These are phyloP conservation scores for Pseudomyrmex flavicornis DNA, from an alignment of 1,140 invertebrate species.

Conservation along the genomic window DNA sequence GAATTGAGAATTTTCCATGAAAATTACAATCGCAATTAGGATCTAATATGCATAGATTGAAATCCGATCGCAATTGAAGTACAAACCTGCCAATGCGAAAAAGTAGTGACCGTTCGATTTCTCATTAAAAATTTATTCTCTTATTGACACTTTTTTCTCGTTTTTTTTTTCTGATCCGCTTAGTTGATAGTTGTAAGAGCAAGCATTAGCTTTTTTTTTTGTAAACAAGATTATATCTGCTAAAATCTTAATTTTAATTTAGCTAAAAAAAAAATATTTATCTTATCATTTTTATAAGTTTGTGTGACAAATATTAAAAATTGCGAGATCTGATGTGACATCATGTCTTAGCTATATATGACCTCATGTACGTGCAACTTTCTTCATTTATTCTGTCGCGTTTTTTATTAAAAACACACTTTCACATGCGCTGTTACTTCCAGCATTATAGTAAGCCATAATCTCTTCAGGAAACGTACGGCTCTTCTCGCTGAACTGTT, in stretches of 20 bases:
- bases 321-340: not conserved
- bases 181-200: not conserved
- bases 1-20: slow-evolving; percentile 61
- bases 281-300: not conserved
- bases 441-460: slow-evolving; percentile 5
- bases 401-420: not conserved
- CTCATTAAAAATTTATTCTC: not conserved
- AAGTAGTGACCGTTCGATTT: not conserved
- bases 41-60: slow-evolving; percentile 66
- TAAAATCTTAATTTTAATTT: slow-evolving; percentile 20
- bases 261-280: not conserved
- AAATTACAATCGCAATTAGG: slow-evolving; percentile 70
- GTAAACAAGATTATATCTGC: slow-evolving; percentile 18
- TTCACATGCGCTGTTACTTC: not conserved
- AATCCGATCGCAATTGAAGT: slow-evolving; percentile 51
- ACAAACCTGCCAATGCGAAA: slow-evolving; percentile 10
- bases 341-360: too few relatives aligned
- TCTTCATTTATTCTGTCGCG: not conserved
- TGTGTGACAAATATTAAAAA: not conserved
- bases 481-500: not conserved
- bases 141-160: slow-evolving; percentile 7
- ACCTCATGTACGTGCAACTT: not conserved
- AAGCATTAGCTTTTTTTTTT: not conserved
- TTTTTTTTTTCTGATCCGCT: not conserved
- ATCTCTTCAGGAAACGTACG: not conserved